These are phyloP conservation scores for Lycia hirtaria DNA, from an alignment of 2,888 invertebrate genomes.

Conservation along the genomic window DNA sequence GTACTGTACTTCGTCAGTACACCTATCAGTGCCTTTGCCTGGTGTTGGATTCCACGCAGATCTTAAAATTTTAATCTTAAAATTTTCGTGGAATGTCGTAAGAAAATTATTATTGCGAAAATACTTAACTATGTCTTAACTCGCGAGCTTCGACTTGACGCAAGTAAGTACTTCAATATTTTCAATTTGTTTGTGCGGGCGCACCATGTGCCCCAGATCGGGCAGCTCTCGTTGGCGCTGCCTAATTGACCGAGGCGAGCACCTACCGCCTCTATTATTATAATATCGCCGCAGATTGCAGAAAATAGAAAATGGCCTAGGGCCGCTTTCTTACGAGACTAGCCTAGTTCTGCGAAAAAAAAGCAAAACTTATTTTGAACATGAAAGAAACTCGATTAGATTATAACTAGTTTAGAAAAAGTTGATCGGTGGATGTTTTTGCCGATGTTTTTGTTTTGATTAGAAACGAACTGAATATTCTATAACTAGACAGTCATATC, in stretches of 20 bases:
- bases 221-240: slow-evolving; percentile 52
- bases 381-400: slow-evolving; percentile 8
- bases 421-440: background rate
- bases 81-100: background rate
- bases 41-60: too few species aligned
- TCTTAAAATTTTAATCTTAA: too few species aligned
- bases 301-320: slow-evolving; percentile 79
- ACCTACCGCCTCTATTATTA: slow-evolving; percentile 71
- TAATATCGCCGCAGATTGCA: slow-evolving; percentile 75
- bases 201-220: slow-evolving; percentile 58
- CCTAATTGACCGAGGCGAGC: slow-evolving; percentile 72
- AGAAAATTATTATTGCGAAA: background rate
- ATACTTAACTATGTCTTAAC: background rate
- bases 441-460: slow-evolving; percentile 1
- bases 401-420: background rate
- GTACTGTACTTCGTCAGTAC: too few species aligned
- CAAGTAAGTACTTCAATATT: slow-evolving; percentile 38
- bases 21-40: too few species aligned
- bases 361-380: slow-evolving; percentile 51
- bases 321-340: slow-evolving; percentile 74
- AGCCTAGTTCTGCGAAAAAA: slow-evolving; percentile 54
- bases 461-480: too few species aligned
- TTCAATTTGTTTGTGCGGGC: slow-evolving; percentile 60
- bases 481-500: too few species aligned
- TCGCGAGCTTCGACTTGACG: slow-evolving; percentile 4